Evolutionary conservation across 2,888 invertebrate genomes (phyloP).

Genomic region (Pterostichus niger): DNA sequence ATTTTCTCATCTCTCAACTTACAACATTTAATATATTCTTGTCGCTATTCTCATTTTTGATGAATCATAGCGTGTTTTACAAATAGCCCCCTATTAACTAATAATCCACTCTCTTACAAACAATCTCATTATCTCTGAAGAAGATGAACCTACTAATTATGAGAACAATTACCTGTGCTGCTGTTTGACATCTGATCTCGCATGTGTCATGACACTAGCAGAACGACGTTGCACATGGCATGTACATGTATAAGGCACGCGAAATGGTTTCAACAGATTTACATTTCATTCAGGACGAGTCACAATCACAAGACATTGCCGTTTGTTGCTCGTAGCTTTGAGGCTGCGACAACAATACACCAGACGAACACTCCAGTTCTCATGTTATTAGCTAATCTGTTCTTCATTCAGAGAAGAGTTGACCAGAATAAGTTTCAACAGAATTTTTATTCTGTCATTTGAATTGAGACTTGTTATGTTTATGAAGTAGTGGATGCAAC

Average conservation of each 20-base stretch:
- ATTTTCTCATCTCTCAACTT: too few relatives aligned
- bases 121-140: background rate
- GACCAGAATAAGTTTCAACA: background rate
- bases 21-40: too few relatives aligned
- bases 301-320: constrained; percentile 4
- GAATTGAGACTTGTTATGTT: too few relatives aligned
- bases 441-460: too few relatives aligned
- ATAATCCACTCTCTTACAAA: background rate
- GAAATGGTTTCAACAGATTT: constrained; percentile 42
- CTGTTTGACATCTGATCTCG: constrained; percentile 35
- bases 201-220: background rate
- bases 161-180: constrained; percentile 17
- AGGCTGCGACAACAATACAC: constrained; percentile 22
- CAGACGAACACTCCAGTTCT: constrained; percentile 43
- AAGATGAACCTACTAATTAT: constrained; percentile 28
- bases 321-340: background rate
- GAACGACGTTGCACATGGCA: constrained; percentile 1
- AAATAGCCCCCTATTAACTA: background rate
- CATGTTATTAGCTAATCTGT: constrained; percentile 47
- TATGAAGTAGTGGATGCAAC: too few relatives aligned
- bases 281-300: constrained; percentile 35
- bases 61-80: too few relatives aligned
- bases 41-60: too few relatives aligned
- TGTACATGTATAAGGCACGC: constrained; percentile 10
- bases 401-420: background rate